Evolutionary conservation across 2,797 vertebrate species (phyloP).

Genomic region (Muraenolepis orangiensis): DNA sequence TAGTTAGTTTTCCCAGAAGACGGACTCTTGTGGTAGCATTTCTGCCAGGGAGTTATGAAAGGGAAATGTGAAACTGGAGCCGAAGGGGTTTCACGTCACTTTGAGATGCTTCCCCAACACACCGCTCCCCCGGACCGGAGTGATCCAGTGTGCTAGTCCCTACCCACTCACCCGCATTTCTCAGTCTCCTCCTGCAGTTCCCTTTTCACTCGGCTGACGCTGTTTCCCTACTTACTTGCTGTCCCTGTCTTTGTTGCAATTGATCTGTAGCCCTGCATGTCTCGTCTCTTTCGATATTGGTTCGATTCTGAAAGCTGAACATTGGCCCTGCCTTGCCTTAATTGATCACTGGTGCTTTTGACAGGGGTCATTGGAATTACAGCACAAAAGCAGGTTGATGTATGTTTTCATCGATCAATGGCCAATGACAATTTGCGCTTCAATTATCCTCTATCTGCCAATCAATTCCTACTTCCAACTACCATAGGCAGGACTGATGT

Average conservation of each 20-base stretch:
- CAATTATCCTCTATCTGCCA: not conserved
- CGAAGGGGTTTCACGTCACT: slow-evolving; percentile 20
- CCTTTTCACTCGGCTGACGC: not conserved
- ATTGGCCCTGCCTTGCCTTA: not conserved
- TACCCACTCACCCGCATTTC: not conserved
- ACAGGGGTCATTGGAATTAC: slow-evolving; percentile 32
- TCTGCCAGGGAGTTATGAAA: not conserved
- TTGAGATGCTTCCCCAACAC: not conserved
- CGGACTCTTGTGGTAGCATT: not conserved
- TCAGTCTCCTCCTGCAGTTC: not conserved
- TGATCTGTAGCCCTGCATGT: not conserved
- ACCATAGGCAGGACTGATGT: slow-evolving; percentile 4
- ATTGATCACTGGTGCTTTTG: not conserved
- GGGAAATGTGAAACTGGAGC: not conserved
- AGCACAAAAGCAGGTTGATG: slow-evolving; percentile 28
- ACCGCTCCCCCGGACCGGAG: not conserved
- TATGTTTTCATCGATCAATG: slow-evolving; percentile 1
- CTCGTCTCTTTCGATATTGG: not conserved
- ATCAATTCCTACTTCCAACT: slow-evolving; percentile 25
- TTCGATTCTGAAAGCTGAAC: not conserved
- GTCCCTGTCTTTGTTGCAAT: not conserved
- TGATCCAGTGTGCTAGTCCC: not conserved
- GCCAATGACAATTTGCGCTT: not conserved
- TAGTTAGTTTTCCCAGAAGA: not conserved
- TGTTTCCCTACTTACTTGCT: not conserved